Evolutionary conservation across 2,888 invertebrate genomes (phyloP), one percentile per base, ranked within the genome.

Genomic region (Sphaerophoria taeniata): DNA sequence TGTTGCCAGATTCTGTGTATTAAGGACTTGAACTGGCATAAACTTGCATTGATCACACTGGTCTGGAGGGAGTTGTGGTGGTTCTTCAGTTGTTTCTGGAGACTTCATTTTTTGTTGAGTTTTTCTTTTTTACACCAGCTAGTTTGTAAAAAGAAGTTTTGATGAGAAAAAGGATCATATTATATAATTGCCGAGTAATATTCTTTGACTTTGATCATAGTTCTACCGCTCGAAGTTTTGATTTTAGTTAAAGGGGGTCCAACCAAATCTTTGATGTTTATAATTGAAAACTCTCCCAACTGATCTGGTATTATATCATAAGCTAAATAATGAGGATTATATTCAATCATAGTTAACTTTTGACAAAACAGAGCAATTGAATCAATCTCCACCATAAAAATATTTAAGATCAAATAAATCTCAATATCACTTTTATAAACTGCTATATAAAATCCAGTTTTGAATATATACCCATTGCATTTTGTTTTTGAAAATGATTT

Each of bases 341-440:
- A n/a, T n/a, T n/a, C n/a, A n/a, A 63, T 14, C 31, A 14, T 34
- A 31, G 34, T 56, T 6, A 77, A 6, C 56, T 77, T 71, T 63
- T 76, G 76, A 7, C 63, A 43, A 75, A 58, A 67, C 11, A 74
- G 53, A 1, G 71, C 16, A 58, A 83, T 56, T 11, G 16, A 11
- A 53, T 16, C 12, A 43, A 80, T 87, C 31, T 53, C 31, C 6
- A 34, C 34, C 34, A 56, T 4, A 58, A 58, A n/a, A 36, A 36
- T 60, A 24, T 60, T 69, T 61, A 81, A 45, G 67, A 84, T 82
- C n/a, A 58, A 11, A 73, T 65, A 71, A 47, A 87, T 36, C 45
- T 31, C n/a, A 14, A 86, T 34, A 74, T 87, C 86, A 53, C 51
- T 36, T 33, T 76, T 65, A 16, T 69, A 77, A 34, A 49, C 6